phyloP scores from a whole-genome alignment of 30 jellyfish, hydroid and myxozoan species.

The Catostylus mosaicus region DNA sequence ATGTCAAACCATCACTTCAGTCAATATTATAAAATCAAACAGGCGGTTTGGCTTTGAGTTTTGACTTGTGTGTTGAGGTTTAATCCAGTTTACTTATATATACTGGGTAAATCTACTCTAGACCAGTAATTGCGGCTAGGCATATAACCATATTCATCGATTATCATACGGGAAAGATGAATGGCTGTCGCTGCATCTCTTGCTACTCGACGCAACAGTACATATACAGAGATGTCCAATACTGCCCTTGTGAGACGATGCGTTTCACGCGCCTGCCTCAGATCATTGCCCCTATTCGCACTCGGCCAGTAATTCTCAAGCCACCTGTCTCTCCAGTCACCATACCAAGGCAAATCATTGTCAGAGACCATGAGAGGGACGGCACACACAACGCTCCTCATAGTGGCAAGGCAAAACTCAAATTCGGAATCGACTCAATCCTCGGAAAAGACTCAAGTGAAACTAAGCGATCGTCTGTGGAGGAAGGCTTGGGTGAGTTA shows the following conservation, averaged over 20 bases:
- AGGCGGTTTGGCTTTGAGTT: slow-evolving; percentile 76
- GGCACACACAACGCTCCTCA: slow-evolving; percentile 10
- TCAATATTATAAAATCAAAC: slow-evolving; percentile 53
- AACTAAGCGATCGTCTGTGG: slow-evolving; percentile 17
- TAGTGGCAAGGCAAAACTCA: slow-evolving; percentile 27
- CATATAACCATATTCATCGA: slow-evolving; percentile 49
- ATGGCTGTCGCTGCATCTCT: slow-evolving; percentile 37
- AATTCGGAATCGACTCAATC: slow-evolving; percentile 65
- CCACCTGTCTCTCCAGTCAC: slow-evolving; percentile 37
- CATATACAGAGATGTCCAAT: slow-evolving; percentile 38
- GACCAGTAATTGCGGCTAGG: slow-evolving; percentile 41
- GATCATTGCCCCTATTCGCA: slow-evolving; percentile 32
- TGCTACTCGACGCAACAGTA: slow-evolving; percentile 38
- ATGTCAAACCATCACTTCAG: slow-evolving; percentile 49
- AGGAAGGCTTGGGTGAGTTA: slow-evolving; percentile 8
- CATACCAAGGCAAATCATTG: slow-evolving; percentile 24
- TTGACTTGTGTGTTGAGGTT: slow-evolving; percentile 51
- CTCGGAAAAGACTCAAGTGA: slow-evolving; percentile 29
- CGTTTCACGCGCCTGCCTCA: slow-evolving; percentile 37
- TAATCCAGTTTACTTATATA: slow-evolving; percentile 68
- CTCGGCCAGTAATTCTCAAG: slow-evolving; percentile 34
- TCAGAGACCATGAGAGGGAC: slow-evolving; percentile 16
- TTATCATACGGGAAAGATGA: slow-evolving; percentile 23
- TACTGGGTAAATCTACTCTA: slow-evolving; percentile 46
- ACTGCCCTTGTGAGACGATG: slow-evolving; percentile 55